Evolutionary conservation across 2,113 vertebrate genomes (phyloP), one percentile per base, ranked within the genome.

Genomic region (Oryzias curvinotus): DNA sequence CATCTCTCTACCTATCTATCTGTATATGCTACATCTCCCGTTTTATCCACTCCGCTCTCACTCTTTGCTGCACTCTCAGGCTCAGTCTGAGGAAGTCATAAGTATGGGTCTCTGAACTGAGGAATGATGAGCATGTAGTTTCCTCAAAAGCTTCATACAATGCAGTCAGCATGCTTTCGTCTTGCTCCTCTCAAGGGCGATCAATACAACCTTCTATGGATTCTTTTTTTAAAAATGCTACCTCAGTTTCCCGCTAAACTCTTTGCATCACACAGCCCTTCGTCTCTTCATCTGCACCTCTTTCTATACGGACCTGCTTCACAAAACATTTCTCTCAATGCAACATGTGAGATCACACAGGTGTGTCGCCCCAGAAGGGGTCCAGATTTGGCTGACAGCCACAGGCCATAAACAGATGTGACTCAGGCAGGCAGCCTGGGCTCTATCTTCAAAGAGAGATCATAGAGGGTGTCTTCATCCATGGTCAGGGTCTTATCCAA

Each of bases 391-490:
- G 57, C 64, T 74, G 77, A 70, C 60, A 72, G 47, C 77, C 65
- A 51, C 57, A 61, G 72, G 70, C 68, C 77, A 68, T 48, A 71
- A 57, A 62, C 77, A 68, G 85, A 57, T 68, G 59, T 21, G 19
- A 77, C 56, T 98, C 96, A 99, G 87, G 97, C 96, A 0, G 96
- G 95, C 62, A 98, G 93, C 77, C 97, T 93, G 68, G 97, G 97
- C 86, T 99, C 97, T 10, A 98, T 95, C 89, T 95, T 98, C 68
- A 99, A 91, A 1, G 97, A 99, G 70, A 99, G 93, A 68, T 96
- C 97, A 59, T 99, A 99, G 41, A 99, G 89, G 0, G 96, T 97
- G 81, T 99, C 97, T 90, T 99, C 97, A 5, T 99, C 97, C 83
- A 98, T 97, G 89, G 96, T 96, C 69, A 95, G 92, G 14, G 92